A percentile compares a stretch with the other conserved stretches of the same genome.
These are phyloP conservation scores for Cetoscarus ocellatus DNA, from an alignment of 2,797 vertebrate genomes.

Conservation along the genomic window DNA sequence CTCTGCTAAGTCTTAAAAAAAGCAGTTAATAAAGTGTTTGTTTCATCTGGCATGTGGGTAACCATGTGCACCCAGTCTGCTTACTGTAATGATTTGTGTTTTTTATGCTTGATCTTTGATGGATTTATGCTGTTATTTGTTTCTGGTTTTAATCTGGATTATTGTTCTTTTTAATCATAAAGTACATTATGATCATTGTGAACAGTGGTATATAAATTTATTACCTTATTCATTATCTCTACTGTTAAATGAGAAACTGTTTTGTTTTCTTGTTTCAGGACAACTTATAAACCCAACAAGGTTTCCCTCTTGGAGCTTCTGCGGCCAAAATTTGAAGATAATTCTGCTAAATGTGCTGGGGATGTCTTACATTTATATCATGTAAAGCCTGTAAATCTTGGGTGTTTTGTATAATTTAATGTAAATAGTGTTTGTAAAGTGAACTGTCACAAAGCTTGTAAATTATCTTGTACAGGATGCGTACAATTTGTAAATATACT, in stretches of 20 bases:
- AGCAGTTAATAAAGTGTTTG: too few relatives aligned
- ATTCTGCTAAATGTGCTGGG: conserved; percentile 56
- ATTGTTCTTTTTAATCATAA: too few relatives aligned
- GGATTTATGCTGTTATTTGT: too few relatives aligned
- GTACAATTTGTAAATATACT: conserved; percentile 31
- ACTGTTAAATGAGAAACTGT: background rate
- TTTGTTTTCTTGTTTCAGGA: conserved; percentile 68
- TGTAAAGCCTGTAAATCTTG: conserved; percentile 29
- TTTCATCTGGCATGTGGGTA: too few relatives aligned
- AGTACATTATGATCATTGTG: too few relatives aligned
- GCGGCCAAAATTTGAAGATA: conserved; percentile 69
- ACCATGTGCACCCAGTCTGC: too few relatives aligned
- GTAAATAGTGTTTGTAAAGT: conserved; percentile 56
- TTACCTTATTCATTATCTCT: background rate
- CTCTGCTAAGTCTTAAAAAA: too few relatives aligned
- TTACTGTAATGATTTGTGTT: too few relatives aligned
- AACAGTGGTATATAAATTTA: too few relatives aligned
- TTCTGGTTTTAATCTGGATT: too few relatives aligned
- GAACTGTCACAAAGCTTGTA: conserved; percentile 28
- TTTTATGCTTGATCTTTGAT: too few relatives aligned
- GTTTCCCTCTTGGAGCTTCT: conserved; percentile 21
- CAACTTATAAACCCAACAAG: conserved; percentile 50
- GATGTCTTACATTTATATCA: conserved; percentile 10
- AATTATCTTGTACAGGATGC: conserved; percentile 51
- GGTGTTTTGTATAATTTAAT: conserved; percentile 32